Conservation (phyloP, 2,888 invertebrate genomes). For the Cantharis rufa region DNA sequence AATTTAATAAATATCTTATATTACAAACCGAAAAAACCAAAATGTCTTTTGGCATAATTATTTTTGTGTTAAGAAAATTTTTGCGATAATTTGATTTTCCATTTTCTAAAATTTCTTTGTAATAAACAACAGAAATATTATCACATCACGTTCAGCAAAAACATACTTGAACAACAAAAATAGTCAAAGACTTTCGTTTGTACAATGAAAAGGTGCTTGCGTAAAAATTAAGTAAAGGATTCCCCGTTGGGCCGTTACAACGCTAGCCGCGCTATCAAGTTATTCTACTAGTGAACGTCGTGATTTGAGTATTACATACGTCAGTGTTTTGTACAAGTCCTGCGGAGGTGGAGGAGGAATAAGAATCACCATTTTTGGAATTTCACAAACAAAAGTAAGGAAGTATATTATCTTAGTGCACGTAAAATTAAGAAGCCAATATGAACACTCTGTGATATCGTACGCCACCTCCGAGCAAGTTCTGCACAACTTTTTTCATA, state of each 20-base stretch:
- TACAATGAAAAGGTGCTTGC: neutral
- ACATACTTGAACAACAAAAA: slow-evolving; percentile 23
- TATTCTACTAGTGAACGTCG: neutral
- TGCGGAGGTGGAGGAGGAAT: neutral
- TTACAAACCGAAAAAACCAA: neutral
- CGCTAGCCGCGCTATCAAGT: neutral
- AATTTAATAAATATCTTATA: neutral
- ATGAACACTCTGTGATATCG: neutral
- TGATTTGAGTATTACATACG: neutral
- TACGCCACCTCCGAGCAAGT: neutral
- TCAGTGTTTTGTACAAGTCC: neutral
- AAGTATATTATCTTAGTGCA: neutral
- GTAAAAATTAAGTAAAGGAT: neutral
- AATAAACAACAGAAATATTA: slow-evolving; percentile 25
- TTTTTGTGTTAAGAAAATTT: neutral
- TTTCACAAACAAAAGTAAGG: neutral
- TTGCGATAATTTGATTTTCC: neutral
- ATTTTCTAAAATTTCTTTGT: neutral
- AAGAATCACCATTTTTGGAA: neutral
- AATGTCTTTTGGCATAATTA: slow-evolving; percentile 2
- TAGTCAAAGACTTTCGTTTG: slow-evolving; percentile 2
- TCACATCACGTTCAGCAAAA: slow-evolving; percentile 28
- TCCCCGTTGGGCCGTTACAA: neutral
- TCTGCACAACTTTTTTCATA: neutral
- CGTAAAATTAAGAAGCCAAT: neutral